Evolutionary conservation across 2,888 invertebrate species (phyloP), one percentile per base, ranked within the genome.

Genomic region (Noctua janthe): DNA sequence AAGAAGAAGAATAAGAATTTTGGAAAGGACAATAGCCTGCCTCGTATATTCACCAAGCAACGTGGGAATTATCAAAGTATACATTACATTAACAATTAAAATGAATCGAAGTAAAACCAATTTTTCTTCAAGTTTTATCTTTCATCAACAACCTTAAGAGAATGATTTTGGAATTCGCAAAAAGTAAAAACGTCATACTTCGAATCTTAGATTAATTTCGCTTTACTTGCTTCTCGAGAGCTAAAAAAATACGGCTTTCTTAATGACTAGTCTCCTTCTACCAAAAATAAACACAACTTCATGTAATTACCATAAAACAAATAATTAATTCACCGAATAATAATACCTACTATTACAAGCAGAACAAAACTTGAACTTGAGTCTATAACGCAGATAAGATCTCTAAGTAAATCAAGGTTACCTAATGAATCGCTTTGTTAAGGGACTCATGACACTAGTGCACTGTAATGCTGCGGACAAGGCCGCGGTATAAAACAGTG

Each of bases 281-380:
- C 20, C 20, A 73, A 62, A 78, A 49, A 39, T 39, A 39, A 67
- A 77, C 11, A 70, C 11, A 15, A n/a, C 47, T 67, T 43, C 13
- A 81, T 62, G 5, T 4, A 74, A 75, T 29, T 15, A 74, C 10
- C 73, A 4, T 47, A 3, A 81, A 71, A 51, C 43, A 74, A 56
- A 29, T 75, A 67, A 71, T 76, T 83, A 71, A 80, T 66, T 81
- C 81, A 87, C 82, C 86, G 85, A 86, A 69, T 84, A 80, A 87
- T 89, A 29, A 29, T 81, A 54, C 69, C 8, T 8, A 47, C 70
- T 56, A 67, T 76, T 74, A 71, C 56, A 74, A 78, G 82, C 81
- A 84, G 80, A 70, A 54, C 54, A 82, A 76, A 79, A 78, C 83
- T 82, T 92, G 89, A 92, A 92, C 92, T 93, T 92, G 92, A 89